Evolutionary conservation across 2,797 vertebrate genomes (phyloP).

Genomic region (Delichon dasypus): DNA sequence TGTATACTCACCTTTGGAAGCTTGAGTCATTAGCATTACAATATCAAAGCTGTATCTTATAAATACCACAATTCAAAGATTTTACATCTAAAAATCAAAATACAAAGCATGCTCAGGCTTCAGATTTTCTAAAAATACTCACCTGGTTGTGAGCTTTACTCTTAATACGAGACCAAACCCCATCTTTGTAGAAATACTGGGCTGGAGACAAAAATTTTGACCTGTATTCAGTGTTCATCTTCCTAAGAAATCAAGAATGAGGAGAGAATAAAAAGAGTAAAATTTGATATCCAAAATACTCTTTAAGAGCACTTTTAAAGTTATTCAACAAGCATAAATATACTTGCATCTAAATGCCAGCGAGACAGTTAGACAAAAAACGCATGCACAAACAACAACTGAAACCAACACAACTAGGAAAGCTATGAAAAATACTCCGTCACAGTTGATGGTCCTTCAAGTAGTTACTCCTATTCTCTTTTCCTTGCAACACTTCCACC

Average conservation of each 20-base stretch:
- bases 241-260: constrained; percentile 71
- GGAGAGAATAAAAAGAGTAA: background rate
- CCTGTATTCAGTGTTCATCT: constrained; percentile 84
- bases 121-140: constrained; percentile 27
- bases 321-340: background rate
- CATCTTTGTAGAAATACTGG: constrained; percentile 83
- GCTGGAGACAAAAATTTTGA: constrained; percentile 84
- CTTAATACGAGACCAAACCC: constrained; percentile 75
- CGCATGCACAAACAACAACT: background rate
- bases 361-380: background rate
- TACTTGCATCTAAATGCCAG: background rate
- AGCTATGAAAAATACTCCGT: background rate
- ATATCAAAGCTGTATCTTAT: background rate
- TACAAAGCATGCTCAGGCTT: background rate
- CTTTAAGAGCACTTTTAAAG: background rate
- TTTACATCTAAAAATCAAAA: background rate
- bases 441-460: background rate
- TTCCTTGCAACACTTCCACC: background rate
- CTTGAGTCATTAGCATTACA: background rate
- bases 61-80: background rate
- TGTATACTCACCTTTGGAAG: background rate
- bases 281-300: background rate
- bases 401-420: background rate
- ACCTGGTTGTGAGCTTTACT: constrained; percentile 71
- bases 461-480: background rate